Evolutionary conservation across 1,140 invertebrate genomes (phyloP), one percentile per base, ranked within the genome.

Genomic region (Probaryconus sp.): DNA sequence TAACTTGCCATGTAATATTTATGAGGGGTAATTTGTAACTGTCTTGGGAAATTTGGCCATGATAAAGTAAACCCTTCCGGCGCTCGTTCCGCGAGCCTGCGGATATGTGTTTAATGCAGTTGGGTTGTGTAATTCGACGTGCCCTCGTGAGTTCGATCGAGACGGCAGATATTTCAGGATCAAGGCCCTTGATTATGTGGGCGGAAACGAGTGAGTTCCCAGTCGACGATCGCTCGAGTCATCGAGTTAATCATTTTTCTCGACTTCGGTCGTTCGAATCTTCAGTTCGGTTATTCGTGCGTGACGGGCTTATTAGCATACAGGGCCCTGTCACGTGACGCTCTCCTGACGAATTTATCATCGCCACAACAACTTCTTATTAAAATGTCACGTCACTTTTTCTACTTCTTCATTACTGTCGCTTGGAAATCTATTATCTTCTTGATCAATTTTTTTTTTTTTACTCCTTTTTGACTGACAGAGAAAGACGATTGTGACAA

Each of bases 11-110:
- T 61, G 47, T 40, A 61, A 55, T 61, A 70, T 70, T 60, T 56
- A 70, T 61, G 65, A 61, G 47, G 4, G 16, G 47, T 70, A 71
- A 71, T 64, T 72, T 64, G 60, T 65, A 63, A 68, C 56, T 53
- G 58, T 69, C 72, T 75, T 75, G 72, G 72, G 72, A 69, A 69
- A 70, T 70, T 75, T 53, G 55, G 43, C 64, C 38, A 55, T 68
- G 71, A 68, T 74, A 75, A 75, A 75, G 51, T 64, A 60, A 30
- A 64, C 72, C 65, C 72, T 75, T 69, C 56, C 58, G 58, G 64
- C 53, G 51, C 38, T 61, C 45, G 50, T 42, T 33, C 28, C 35
- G 28, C 21, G 45, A 55, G 61, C 70, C 63, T 56, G 56, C 61
- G 70, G 70, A 65, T 51, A 60, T 53, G 48, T 47, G 48, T 67